phyloP scores from a whole-genome alignment of 2,888 invertebrate genomes.

The Andrena flavipes region DNA sequence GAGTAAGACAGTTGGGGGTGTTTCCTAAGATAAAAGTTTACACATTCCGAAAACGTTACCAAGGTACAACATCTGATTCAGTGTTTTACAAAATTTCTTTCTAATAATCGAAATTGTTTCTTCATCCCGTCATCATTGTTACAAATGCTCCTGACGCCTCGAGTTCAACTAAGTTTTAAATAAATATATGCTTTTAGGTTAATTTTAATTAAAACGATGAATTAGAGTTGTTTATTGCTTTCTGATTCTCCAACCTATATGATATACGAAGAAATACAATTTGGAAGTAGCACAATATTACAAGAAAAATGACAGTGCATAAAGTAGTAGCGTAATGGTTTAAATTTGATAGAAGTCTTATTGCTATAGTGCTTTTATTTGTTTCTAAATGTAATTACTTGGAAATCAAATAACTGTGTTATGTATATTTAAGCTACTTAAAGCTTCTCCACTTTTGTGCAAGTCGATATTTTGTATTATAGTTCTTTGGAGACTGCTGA shows the following conservation, averaged over 20 bases:
- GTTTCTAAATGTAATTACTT: background rate
- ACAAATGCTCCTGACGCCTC: background rate
- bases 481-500: too few species aligned
- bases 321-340: background rate
- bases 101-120: conserved; percentile 9
- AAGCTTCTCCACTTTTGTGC: too few species aligned
- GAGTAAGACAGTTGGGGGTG: conserved; percentile 45
- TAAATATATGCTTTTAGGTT: conserved; percentile 40
- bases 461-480: too few species aligned
- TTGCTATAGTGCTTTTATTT: background rate
- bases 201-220: conserved; percentile 9
- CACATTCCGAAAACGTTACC: conserved; percentile 37
- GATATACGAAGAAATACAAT: background rate
- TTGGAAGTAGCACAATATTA: conserved; percentile 13
- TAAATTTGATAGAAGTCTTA: background rate
- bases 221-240: background rate
- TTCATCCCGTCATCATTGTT: background rate
- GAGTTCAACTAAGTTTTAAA: background rate
- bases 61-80: conserved; percentile 21
- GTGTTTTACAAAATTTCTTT: background rate
- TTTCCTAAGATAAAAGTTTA: conserved; percentile 37
- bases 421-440: background rate
- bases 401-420: background rate
- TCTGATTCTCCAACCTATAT: conserved; percentile 25
- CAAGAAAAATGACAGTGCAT: background rate